A percentile compares a stretch with the other conserved stretches of the same genome.
phyloP scores from a whole-genome alignment of 2,113 vertebrate genomes.

The Brienomyrus brachyistius region DNA sequence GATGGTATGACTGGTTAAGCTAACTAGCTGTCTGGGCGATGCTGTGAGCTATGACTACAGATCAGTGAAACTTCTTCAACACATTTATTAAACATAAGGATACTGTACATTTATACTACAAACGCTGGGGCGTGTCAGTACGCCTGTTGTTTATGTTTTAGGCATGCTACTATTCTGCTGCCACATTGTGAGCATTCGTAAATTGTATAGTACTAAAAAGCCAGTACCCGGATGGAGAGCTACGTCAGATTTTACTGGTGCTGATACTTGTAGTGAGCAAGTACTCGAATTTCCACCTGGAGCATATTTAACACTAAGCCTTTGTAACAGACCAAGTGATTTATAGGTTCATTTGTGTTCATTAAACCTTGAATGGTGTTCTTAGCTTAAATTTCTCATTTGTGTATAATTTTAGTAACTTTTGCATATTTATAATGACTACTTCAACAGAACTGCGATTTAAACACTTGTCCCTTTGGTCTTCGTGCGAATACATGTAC shows the following conservation, averaged over 20 bases:
- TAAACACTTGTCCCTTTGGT: background rate
- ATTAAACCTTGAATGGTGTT: background rate
- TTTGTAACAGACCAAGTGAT: background rate
- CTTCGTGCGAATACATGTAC: background rate
- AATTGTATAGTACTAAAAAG: no score
- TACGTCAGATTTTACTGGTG: background rate
- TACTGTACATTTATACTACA: background rate
- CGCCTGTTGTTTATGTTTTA: no score
- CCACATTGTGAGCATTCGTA: no score
- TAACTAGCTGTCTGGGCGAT: background rate
- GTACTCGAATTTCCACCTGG: background rate
- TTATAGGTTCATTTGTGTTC: background rate
- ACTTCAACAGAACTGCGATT: background rate
- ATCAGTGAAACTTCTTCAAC: background rate
- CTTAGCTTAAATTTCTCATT: background rate
- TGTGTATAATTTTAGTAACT: background rate
- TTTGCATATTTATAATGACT: background rate
- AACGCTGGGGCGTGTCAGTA: background rate
- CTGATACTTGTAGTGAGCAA: background rate
- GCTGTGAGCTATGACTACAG: background rate
- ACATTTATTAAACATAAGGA: background rate
- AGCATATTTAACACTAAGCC: background rate
- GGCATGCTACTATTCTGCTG: no score
- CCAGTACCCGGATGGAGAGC: no score
- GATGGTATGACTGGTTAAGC: background rate